Evolutionary conservation across 2,888 invertebrate genomes (phyloP).

Genomic region (Cosmopolites sordidus): DNA sequence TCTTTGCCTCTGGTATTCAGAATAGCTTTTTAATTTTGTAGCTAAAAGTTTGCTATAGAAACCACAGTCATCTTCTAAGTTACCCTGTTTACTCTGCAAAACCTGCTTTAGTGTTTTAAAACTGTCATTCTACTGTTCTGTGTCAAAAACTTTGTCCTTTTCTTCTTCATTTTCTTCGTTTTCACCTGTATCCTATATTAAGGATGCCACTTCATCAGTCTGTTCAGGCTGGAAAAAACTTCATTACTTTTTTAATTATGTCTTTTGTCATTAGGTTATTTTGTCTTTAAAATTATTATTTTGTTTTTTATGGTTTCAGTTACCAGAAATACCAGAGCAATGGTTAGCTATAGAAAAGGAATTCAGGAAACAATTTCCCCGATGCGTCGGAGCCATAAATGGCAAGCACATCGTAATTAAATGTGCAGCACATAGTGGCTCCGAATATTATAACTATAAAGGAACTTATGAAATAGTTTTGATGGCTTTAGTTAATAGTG

Average conservation of each 20-base stretch:
- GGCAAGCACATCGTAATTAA: constrained; percentile 40
- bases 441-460: constrained; percentile 21
- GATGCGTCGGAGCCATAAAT: constrained; percentile 34
- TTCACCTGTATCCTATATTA: constrained; percentile 6
- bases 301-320: constrained; percentile 2
- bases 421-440: no score
- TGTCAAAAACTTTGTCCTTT: constrained; percentile 1
- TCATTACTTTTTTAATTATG: not conserved
- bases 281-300: not conserved
- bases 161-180: no score
- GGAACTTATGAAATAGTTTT: not conserved
- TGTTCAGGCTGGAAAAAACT: constrained; percentile 9
- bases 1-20: no score
- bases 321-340: constrained; percentile 4
- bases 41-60: no score
- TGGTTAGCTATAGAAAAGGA: constrained; percentile 10
- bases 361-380: constrained; percentile 8
- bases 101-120: constrained; percentile 2
- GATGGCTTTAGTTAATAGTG: no score
- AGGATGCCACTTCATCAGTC: constrained; percentile 10
- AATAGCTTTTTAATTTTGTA: no score
- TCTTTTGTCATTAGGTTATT: constrained; percentile 2
- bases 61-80: no score
- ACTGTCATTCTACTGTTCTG: constrained; percentile 11
- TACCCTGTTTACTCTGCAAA: no score